Base-by-base conservation (phyloP, 2,888 invertebrate genomes). In the Heliconius charithonia region DNA sequence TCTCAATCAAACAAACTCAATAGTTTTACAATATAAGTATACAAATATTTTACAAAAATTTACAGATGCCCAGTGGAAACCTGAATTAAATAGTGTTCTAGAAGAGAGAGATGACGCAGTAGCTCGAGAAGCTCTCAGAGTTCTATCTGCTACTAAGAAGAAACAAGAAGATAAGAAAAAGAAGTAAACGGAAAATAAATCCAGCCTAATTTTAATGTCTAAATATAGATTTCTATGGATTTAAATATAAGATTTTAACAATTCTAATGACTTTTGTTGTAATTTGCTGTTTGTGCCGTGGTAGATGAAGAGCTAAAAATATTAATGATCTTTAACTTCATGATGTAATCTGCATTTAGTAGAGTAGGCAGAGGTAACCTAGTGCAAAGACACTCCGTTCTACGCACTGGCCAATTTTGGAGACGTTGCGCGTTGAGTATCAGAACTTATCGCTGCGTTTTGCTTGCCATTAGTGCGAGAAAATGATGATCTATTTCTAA, bases 41-140 rank as follows among this genome's bases (percentile, higher is more conserved):
- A 9, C 2, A 22, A 37, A 51, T 22, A 51, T 51, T 51, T 19
- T 22, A 22, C 22, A 51, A 51, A 51, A 51, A 22, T 51, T 62
- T 0, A 25, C 59, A 93, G 94, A 93, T 84, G 85, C 88, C 0
- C 83, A 83, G 22, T 89, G 91, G 89, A 85, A 85, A 56, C 86
- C 86, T n/a, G 88, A 89, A 4, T 79, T 94, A 37, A 80, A 81
- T 2, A 83, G 85, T 65, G 92, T 89, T 1, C 78, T 92, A 22
- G 89, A 90, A 79, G 87, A 86, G 76, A 88, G 93, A 85, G 91
- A 92, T 25, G 90, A 91, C 0, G 90, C 91, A 9, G 89, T 94
- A 4, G 86, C 86, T 0, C 83, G 78, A 16, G 93, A 92, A 76
- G 82, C 85, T 2, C 84, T 91, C 0, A 85, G 89, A 73, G 86